Base-by-base conservation (phyloP, 2,888 invertebrate genomes). In the Onthophagus sagittarius region DNA sequence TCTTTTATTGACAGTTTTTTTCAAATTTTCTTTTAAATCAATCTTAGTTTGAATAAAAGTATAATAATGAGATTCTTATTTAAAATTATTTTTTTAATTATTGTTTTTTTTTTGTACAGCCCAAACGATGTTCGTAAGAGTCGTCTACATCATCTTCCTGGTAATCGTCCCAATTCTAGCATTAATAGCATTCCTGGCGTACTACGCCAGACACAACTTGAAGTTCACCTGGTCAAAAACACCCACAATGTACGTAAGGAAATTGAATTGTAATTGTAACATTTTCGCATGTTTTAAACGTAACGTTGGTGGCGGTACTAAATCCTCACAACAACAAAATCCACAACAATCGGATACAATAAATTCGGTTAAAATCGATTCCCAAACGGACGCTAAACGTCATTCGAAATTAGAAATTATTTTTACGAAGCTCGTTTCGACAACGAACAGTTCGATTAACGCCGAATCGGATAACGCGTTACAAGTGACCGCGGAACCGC, bases 61-160 rank as follows among this genome's bases (percentile, higher is more conserved):
- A n/a, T n/a, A n/a, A n/a, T n/a, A n/a, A n/a, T n/a, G n/a, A n/a
- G n/a, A n/a, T n/a, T n/a, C n/a, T n/a, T n/a, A n/a, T n/a, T n/a
- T n/a, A 70, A 23, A 62, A 63, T 23, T 23, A 23, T 71, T 63
- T 63, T 33, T 31, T 63, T 63, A 13, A n/a, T 69, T 9, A 2
- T 32, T 3, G 11, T 72, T 72, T 70, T 15, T 67, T 78, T 76
- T 80, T 79, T 76, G 88, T 88, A 53, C 89, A 95, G 95, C 92
- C 77, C 89, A 91, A 83, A 89, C 89, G 78, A 91, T 91, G 80
- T 90, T 95, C 84, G 90, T 94, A 82, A 92, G 93, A 75, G 93
- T 93, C 39, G 88, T 98, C 87, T 94, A 94, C 84, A 90, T 98
- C 77, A 91, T 96, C 80, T 96, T 97, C 90, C 89, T 97, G 79